These are phyloP conservation scores for Thamnophis elegans DNA, from an alignment of 2,797 vertebrate genomes.

Conservation along the genomic window DNA sequence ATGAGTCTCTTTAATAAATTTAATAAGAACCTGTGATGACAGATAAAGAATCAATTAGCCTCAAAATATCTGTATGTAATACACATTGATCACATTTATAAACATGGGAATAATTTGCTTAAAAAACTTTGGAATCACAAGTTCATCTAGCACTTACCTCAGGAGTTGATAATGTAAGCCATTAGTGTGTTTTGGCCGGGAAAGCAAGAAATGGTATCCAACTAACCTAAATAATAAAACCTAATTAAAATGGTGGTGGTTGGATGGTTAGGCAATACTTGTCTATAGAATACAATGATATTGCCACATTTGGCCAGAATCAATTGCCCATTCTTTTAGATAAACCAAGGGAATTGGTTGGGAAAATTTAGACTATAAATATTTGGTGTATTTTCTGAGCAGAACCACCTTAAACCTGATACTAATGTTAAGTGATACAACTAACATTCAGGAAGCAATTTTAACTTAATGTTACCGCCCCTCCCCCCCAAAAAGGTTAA, in stretches of 20 bases:
- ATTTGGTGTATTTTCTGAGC: constrained; percentile 2
- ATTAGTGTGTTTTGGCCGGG: neutral
- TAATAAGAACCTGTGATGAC: neutral
- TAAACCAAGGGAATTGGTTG: neutral
- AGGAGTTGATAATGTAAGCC: neutral
- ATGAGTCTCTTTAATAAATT: neutral
- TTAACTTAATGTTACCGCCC: neutral
- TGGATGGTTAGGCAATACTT: neutral
- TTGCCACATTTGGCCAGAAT: neutral
- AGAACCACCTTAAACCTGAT: constrained; percentile 4
- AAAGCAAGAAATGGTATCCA: neutral
- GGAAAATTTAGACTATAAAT: constrained; percentile 1
- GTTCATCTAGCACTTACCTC: neutral
- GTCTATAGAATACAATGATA: neutral
- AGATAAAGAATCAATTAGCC: neutral
- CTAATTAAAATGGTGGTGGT: neutral
- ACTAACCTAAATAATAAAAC: neutral
- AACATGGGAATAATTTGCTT: neutral
- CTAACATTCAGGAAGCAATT: neutral
- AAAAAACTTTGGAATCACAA: neutral
- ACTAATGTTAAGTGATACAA: constrained; percentile 13
- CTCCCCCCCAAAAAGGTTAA: constrained; percentile 4
- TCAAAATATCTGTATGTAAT: neutral
- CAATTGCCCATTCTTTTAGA: neutral
- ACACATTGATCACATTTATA: neutral